A percentile compares a stretch with the other conserved stretches of the same genome.
These are phyloP conservation scores for Chromoteleia sp. DNA, from an alignment of 2,888 invertebrate species.

Conservation along the genomic window DNA sequence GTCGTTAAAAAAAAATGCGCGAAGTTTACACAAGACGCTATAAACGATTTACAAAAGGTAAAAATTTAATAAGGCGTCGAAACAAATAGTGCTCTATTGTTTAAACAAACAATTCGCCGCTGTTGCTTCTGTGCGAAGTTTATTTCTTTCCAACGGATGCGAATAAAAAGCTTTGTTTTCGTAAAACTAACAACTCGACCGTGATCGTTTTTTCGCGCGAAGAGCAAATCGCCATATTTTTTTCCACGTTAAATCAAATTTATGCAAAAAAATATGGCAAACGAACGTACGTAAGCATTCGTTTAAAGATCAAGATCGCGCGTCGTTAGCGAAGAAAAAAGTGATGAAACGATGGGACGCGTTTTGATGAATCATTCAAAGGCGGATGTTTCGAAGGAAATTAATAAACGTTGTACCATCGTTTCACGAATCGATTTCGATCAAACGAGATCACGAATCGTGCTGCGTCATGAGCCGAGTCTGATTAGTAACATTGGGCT, in stretches of 20 bases:
- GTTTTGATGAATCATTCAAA: constrained; percentile 66
- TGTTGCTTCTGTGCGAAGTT: neutral
- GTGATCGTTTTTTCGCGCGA: constrained; percentile 1
- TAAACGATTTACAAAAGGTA: constrained; percentile 1
- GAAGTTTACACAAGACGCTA: constrained; percentile 5
- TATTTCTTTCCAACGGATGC: neutral
- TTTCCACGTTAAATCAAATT: constrained; percentile 18
- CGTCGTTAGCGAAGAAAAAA: constrained; percentile 40
- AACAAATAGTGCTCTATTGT: constrained; percentile 17
- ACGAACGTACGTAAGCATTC: neutral
- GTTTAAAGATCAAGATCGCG: constrained; percentile 19
- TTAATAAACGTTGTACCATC: constrained; percentile 63
- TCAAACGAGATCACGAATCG: constrained; percentile 64
- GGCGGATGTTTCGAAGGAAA: constrained; percentile 61
- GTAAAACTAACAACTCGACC: constrained; percentile 12
- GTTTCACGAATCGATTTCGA: constrained; percentile 61
- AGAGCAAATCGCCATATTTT: constrained; percentile 1
- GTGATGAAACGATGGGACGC: constrained; percentile 23
- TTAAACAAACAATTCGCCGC: constrained; percentile 1
- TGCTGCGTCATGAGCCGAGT: constrained; percentile 60
- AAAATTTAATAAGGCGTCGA: constrained; percentile 3
- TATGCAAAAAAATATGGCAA: constrained; percentile 16
- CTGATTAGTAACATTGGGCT: constrained; percentile 64
- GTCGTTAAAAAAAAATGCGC: constrained; percentile 5
- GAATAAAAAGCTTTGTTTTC: neutral